Percentiles rank a stretch among this genome's conserved stretches.
Conservation (phyloP, 1,140 invertebrate species). For the Drosophila setifemur region DNA sequence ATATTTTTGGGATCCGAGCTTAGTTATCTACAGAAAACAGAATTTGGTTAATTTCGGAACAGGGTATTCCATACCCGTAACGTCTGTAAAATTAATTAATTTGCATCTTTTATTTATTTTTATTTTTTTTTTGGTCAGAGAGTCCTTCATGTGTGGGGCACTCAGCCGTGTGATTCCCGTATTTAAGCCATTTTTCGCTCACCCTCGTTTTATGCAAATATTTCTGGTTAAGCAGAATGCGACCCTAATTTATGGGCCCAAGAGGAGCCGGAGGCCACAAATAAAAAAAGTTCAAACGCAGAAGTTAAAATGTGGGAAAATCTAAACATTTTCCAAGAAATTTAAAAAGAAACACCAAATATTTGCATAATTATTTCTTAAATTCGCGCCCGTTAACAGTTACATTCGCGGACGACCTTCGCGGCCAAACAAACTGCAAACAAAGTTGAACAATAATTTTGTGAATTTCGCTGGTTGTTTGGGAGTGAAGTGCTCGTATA, state of each 20-base stretch:
- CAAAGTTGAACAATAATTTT: slow-evolving; percentile 47
- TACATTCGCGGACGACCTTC: slow-evolving; percentile 37
- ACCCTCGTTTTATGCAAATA: slow-evolving; percentile 59
- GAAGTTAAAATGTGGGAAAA: slow-evolving; percentile 37
- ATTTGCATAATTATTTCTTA: slow-evolving; percentile 27
- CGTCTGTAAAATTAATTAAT: slow-evolving; percentile 1
- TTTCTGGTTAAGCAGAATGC: slow-evolving; percentile 48
- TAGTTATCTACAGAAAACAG: neutral
- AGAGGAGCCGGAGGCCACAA: neutral
- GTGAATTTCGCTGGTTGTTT: neutral
- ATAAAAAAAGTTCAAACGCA: slow-evolving; percentile 1
- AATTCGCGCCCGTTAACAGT: slow-evolving; percentile 18
- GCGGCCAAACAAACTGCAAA: slow-evolving; percentile 39
- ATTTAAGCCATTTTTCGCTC: slow-evolving; percentile 46
- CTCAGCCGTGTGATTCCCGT: slow-evolving; percentile 51
- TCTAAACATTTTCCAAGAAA: slow-evolving; percentile 27
- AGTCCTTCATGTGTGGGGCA: slow-evolving; percentile 2
- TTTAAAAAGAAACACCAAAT: slow-evolving; percentile 23
- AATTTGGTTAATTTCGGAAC: neutral
- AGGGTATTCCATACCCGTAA: neutral
- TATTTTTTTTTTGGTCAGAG: slow-evolving; percentile 19
- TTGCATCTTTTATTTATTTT: slow-evolving; percentile 35
- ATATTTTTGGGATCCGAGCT: slow-evolving; percentile 1
- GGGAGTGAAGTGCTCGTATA: neutral
- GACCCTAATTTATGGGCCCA: slow-evolving; percentile 41